Percentiles rank a stretch among this genome's conserved stretches.
phyloP scores from a whole-genome alignment of 2,888 invertebrate genomes.

The Agrochola lota region DNA sequence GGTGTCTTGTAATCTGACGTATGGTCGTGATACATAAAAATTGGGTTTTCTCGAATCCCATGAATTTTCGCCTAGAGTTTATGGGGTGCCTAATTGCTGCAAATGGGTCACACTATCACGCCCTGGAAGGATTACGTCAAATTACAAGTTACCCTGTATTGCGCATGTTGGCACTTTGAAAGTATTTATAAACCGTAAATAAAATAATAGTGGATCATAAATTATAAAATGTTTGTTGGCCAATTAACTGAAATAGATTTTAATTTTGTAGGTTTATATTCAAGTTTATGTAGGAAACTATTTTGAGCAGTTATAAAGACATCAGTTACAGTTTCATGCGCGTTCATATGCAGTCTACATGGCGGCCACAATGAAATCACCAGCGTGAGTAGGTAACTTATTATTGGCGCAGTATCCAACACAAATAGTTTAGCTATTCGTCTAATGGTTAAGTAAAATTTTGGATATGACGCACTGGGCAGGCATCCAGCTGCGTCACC shows the following conservation, averaged over 20 bases:
- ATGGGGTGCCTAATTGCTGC: not conserved
- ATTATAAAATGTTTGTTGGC: not conserved
- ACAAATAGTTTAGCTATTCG: slow-evolving; percentile 72
- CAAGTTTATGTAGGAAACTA: slow-evolving; percentile 4
- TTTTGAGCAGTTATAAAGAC: slow-evolving; percentile 14
- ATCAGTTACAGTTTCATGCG: slow-evolving; percentile 3
- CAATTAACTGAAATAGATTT: slow-evolving; percentile 13
- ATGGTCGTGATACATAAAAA: too few relatives aligned
- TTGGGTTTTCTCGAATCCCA: not conserved
- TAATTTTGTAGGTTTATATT: slow-evolving; percentile 1
- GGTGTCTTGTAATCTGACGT: too few relatives aligned
- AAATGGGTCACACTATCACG: not conserved
- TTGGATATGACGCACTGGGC: slow-evolving; percentile 77
- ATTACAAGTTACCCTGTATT: not conserved
- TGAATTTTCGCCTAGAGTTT: not conserved
- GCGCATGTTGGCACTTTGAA: not conserved
- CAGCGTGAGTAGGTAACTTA: slow-evolving; percentile 47
- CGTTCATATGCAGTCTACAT: slow-evolving; percentile 39
- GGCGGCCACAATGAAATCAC: slow-evolving; percentile 52
- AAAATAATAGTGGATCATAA: not conserved
- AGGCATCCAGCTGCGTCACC: slow-evolving; percentile 75
- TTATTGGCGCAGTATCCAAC: slow-evolving; percentile 76
- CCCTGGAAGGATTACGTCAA: not conserved
- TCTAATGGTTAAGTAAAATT: slow-evolving; percentile 74
- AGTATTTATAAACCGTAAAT: slow-evolving; percentile 5